A percentile compares a stretch with the other conserved stretches of the same genome.
These are phyloP conservation scores for Pyrrhopygopsis socrates DNA, from an alignment of 2,888 invertebrate genomes.

Conservation along the genomic window DNA sequence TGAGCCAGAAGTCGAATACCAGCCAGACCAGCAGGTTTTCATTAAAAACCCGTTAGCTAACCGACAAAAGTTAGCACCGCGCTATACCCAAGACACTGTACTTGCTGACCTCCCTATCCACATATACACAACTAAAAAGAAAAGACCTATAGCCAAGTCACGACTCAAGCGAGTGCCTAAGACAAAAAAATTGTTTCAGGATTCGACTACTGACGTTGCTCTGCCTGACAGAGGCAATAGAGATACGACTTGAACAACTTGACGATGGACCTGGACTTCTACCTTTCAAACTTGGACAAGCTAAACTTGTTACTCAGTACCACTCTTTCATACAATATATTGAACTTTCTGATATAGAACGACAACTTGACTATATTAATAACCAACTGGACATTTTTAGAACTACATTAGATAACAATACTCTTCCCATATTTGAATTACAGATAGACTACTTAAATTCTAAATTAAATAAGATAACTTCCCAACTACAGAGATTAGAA, in stretches of 20 bases:
- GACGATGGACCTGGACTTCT: conserved; percentile 67
- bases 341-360: conserved; percentile 56
- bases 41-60: conserved; percentile 44
- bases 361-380: conserved; percentile 5
- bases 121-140: conserved; percentile 46
- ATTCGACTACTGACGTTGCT: conserved; percentile 30
- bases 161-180: conserved; percentile 51
- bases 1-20: conserved; percentile 45
- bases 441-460: conserved; percentile 29
- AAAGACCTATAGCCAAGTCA: conserved; percentile 48
- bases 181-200: conserved; percentile 53
- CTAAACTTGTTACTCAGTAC: conserved; percentile 52
- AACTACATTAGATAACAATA: conserved; percentile 2
- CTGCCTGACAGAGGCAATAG: conserved; percentile 7
- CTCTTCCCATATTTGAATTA: conserved; percentile 18
- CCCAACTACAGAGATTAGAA: conserved; percentile 33
- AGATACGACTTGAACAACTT: conserved; percentile 60
- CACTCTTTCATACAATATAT: conserved; percentile 73
- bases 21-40: conserved; percentile 50
- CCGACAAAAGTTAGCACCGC: conserved; percentile 43
- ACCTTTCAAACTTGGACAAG: conserved; percentile 59
- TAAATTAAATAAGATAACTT: conserved; percentile 17
- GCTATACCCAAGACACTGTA: conserved; percentile 38
- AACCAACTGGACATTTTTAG: neutral
- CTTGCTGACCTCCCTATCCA: conserved; percentile 41